Base-by-base conservation (phyloP, 2,888 invertebrate genomes). In the Lepidocyrtoides sp. region DNA sequence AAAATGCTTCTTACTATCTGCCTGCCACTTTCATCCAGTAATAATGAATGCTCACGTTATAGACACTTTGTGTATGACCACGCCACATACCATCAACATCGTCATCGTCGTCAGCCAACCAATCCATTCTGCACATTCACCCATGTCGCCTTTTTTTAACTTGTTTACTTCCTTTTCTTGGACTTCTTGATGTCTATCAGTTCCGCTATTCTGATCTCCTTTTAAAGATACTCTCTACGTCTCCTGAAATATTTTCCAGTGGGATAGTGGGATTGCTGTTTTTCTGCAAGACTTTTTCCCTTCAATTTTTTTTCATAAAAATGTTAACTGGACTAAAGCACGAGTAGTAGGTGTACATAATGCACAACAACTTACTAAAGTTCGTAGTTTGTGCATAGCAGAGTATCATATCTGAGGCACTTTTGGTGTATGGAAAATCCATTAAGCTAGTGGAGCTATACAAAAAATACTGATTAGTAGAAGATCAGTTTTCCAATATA, bases 171-270 rank as follows among this genome's bases (percentile, higher is more conserved):
- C 51, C 77, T 54, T 7, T 77, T 29, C 44, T 44, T 41, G 44
- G 26, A n/a, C 29, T 63, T 63, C 29, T 63, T 44, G 69, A 20
- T 75, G 75, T 32, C 32, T 36, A 66, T 85, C 85, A 75, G 85
- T 85, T 85, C 85, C 75, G 75, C 85, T 85, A 85, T 75, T 85
- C 75, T 75, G 60, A 32, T 85, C 41, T 66, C n/a, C 75, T 29
- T 66, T 66, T 85, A 48, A 69, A 36, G 60, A 66, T 66, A 36
- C 66, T 32, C 29, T 48, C 29, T 41, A 54, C 17, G 66, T 57
- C 57, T 57, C 57, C 20, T 20, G 20, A 57, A 23, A 17, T 69
- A 23, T 57, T n/a, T 57, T 17, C 4, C 2, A 10, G 26, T 60
- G 2, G 63, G 3, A 0, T 4, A 10, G 26, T 60, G 2, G 63